Conservation (phyloP, 2,888 invertebrate genomes). For the Lochmaea crataegi region DNA sequence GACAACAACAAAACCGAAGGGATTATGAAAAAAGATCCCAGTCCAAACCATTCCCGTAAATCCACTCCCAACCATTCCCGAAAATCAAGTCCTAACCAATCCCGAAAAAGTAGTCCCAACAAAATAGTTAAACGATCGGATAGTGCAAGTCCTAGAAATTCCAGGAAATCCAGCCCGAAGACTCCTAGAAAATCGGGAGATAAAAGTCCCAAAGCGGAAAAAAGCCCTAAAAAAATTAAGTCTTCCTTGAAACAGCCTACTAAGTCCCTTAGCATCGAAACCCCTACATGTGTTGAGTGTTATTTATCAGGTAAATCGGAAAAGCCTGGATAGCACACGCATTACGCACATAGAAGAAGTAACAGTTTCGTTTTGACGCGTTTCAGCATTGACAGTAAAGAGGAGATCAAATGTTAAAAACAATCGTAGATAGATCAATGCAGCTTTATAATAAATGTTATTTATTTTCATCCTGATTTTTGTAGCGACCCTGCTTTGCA, state of each 20-base stretch:
- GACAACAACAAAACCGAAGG: constrained; percentile 43
- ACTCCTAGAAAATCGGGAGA: constrained; percentile 58
- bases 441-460: constrained; percentile 23
- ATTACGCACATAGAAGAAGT: constrained; percentile 40
- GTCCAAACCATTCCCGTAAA: constrained; percentile 49
- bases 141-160: constrained; percentile 47
- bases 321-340: constrained; percentile 60
- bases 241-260: constrained; percentile 63
- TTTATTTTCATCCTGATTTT: constrained; percentile 45
- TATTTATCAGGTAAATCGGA: constrained; percentile 73
- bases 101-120: constrained; percentile 48
- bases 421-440: constrained; percentile 30
- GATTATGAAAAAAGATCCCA: constrained; percentile 50
- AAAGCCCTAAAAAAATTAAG: constrained; percentile 59
- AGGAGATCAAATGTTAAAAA: constrained; percentile 59
- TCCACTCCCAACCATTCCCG: constrained; percentile 50
- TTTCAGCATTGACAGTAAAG: constrained; percentile 47
- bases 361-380: constrained; percentile 50
- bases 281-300: constrained; percentile 80
- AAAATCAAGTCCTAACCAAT: constrained; percentile 46
- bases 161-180: constrained; percentile 46
- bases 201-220: constrained; percentile 46
- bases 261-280: constrained; percentile 73
- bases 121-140: constrained; percentile 44
- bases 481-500: constrained; percentile 54